phyloP scores from a whole-genome alignment of 2,113 vertebrate genomes.

The Atractosteus spatula region DNA sequence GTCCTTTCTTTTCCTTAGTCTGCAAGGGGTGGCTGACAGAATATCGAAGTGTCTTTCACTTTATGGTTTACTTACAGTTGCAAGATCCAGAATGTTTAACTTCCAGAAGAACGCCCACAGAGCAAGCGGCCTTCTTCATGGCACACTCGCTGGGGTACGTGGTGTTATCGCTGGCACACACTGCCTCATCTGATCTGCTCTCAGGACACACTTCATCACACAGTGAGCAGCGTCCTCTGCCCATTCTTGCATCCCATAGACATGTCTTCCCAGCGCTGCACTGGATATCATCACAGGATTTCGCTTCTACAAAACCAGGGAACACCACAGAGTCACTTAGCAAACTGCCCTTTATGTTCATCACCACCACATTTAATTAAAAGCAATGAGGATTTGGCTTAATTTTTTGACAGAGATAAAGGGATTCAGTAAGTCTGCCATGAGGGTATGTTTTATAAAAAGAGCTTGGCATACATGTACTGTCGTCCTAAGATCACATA shows the following conservation, averaged over 20 bases:
- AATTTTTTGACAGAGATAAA: no score
- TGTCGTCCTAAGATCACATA: no score
- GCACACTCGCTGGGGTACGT: conserved; percentile 94
- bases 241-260: conserved; percentile 89
- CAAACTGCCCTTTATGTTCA: background rate
- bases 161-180: conserved; percentile 96
- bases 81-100: conserved; percentile 97
- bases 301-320: conserved; percentile 79
- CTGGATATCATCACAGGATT: conserved; percentile 96
- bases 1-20: conserved; percentile 67
- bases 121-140: conserved; percentile 96
- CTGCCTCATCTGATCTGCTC: conserved; percentile 86
- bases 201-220: conserved; percentile 87
- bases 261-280: conserved; percentile 91
- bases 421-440: no score
- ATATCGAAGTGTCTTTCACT: conserved; percentile 65
- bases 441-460: no score
- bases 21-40: conserved; percentile 69
- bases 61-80: conserved; percentile 94
- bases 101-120: conserved; percentile 87
- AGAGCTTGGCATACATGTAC: no score
- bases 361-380: no score
- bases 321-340: conserved; percentile 36
- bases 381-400: no score
- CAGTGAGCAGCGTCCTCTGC: conserved; percentile 86